Percentiles rank a stretch among this genome's conserved stretches.
Conservation (phyloP, 2,797 vertebrate species). For the Myotis myotis region DNA sequence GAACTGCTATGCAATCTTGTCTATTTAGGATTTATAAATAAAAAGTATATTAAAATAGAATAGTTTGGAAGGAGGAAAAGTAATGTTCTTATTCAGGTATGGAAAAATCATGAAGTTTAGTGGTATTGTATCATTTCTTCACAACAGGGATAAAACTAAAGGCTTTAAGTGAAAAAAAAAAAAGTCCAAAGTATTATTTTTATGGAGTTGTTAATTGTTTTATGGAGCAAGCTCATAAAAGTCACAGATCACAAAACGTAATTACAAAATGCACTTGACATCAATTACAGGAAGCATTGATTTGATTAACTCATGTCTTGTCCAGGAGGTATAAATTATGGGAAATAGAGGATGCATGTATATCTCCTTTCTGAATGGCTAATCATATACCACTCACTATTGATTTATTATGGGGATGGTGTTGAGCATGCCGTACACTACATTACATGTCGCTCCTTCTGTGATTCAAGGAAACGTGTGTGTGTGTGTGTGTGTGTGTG, state of each 20-base stretch:
- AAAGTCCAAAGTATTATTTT: conserved; percentile 69
- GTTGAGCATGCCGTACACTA: not conserved
- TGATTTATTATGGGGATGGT: not conserved
- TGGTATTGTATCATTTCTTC: not conserved
- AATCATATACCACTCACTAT: not conserved
- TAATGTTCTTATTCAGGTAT: not conserved
- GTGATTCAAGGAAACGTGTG: not conserved
- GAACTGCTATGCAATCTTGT: not conserved
- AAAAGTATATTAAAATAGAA: conserved; percentile 5
- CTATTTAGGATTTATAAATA: conserved; percentile 8
- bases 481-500: not conserved
- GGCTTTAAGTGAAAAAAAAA: conserved; percentile 51
- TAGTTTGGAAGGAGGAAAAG: not conserved
- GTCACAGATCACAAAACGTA: conserved; percentile 66
- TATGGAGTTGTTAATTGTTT: conserved; percentile 73
- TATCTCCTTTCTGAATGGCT: not conserved
- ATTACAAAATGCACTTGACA: conserved; percentile 75
- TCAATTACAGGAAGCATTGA: conserved; percentile 68
- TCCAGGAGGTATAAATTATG: conserved; percentile 56
- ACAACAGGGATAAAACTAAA: conserved; percentile 2
- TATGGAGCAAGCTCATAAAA: conserved; percentile 72
- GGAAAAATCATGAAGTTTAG: conserved; percentile 60
- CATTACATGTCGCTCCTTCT: not conserved
- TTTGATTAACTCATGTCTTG: conserved; percentile 69
- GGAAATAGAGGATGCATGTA: not conserved